phyloP scores from a whole-genome alignment of 2,888 invertebrate species.

The Temnothorax rugatulus region DNA sequence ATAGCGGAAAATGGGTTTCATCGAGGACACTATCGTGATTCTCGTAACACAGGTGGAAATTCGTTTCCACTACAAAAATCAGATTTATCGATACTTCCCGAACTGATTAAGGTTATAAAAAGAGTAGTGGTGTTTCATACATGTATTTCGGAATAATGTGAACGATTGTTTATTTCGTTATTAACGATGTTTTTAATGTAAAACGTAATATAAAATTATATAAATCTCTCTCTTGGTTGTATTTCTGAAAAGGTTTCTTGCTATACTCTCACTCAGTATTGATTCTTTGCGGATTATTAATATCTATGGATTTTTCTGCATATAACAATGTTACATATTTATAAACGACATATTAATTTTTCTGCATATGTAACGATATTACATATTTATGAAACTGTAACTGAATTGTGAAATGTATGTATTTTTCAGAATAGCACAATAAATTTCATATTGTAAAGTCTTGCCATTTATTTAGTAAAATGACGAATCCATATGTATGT shows the following conservation, averaged over 20 bases:
- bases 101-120: constrained; percentile 69
- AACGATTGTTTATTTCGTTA: constrained; percentile 21
- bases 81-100: constrained; percentile 45
- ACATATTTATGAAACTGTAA: constrained; percentile 10
- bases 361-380: not conserved
- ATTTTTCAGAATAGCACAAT: constrained; percentile 16
- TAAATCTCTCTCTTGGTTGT: constrained; percentile 5
- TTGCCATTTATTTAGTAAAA: constrained; percentile 33
- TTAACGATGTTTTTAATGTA: constrained; percentile 22
- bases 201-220: constrained; percentile 1
- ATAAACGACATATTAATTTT: not conserved
- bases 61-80: constrained; percentile 61
- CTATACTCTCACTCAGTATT: not conserved
- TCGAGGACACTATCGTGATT: constrained; percentile 94
- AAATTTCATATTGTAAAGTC: constrained; percentile 14
- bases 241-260: not conserved
- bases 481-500: not conserved
- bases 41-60: constrained; percentile 90
- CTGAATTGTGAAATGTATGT: constrained; percentile 19
- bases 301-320: not conserved
- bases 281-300: constrained; percentile 17
- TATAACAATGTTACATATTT: constrained; percentile 6
- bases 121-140: constrained; percentile 10
- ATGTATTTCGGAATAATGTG: not conserved
- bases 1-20: constrained; percentile 90